phyloP scores from a whole-genome alignment of 1,140 invertebrate species.

The Berghia stephanieae region DNA sequence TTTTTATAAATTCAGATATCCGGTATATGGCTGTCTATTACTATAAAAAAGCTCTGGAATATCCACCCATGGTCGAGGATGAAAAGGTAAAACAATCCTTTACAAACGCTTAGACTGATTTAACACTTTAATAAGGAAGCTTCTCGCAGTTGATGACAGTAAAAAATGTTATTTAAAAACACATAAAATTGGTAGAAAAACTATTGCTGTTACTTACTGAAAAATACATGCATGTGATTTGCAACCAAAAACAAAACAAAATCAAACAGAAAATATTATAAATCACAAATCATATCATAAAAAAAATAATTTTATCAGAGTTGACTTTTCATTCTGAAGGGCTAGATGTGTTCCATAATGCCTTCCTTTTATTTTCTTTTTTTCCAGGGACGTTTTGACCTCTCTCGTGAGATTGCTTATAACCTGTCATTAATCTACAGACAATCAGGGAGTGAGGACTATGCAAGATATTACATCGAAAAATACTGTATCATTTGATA shows the following conservation, averaged over 20 bases:
- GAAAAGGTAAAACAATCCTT: slow-evolving; percentile 45
- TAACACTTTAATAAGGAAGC: background rate
- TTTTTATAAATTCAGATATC: slow-evolving; percentile 70
- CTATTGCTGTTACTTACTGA: too few species aligned
- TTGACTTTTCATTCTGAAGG: too few species aligned
- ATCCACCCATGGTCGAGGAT: slow-evolving; percentile 46
- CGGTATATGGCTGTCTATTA: slow-evolving; percentile 83
- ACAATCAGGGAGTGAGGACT: slow-evolving; percentile 57
- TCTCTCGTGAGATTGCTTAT: slow-evolving; percentile 62
- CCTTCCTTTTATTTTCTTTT: background rate
- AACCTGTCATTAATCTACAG: slow-evolving; percentile 68
- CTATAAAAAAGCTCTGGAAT: slow-evolving; percentile 85
- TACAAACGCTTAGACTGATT: background rate
- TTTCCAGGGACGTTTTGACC: slow-evolving; percentile 56
- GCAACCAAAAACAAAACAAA: too few species aligned
- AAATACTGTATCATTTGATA: slow-evolving; percentile 66
- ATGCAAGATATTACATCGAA: slow-evolving; percentile 61
- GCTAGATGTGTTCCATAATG: too few species aligned
- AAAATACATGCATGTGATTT: too few species aligned
- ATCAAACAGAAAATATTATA: too few species aligned
- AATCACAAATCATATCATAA: too few species aligned
- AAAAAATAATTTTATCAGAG: too few species aligned
- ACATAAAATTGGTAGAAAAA: too few species aligned
- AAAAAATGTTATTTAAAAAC: too few species aligned
- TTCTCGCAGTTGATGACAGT: too few species aligned